These are phyloP conservation scores for Napeogenes inachia DNA, from an alignment of 2,888 invertebrate genomes.

Conservation along the genomic window DNA sequence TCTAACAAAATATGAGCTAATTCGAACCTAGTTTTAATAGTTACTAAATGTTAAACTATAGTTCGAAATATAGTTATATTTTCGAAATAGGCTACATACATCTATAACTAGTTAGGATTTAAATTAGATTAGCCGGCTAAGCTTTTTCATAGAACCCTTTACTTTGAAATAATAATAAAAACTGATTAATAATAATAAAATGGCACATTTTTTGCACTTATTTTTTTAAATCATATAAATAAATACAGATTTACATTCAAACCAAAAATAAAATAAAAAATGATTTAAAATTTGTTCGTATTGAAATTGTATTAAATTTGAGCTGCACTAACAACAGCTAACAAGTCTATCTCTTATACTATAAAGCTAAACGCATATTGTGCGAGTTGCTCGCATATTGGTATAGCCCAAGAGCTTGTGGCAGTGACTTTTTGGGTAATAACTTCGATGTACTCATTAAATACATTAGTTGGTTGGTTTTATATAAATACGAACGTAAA, in stretches of 20 bases:
- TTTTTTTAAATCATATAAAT: neutral
- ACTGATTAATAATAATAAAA: constrained; percentile 1
- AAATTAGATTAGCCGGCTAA: neutral
- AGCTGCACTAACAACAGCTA: no score
- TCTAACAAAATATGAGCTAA: no score
- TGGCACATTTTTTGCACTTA: neutral
- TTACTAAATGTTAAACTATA: neutral
- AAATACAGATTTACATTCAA: neutral
- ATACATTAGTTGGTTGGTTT: neutral
- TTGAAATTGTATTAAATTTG: no score
- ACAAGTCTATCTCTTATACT: no score
- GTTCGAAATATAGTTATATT: no score
- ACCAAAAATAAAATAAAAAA: no score
- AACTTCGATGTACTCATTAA: no score
- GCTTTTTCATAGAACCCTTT: no score
- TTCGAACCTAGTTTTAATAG: neutral
- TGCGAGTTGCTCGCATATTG: no score
- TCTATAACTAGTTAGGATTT: neutral
- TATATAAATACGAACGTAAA: constrained; percentile 31
- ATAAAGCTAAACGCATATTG: no score
- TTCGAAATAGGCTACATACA: neutral
- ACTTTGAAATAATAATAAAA: neutral
- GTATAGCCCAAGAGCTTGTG: neutral
- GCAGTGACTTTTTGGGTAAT: neutral
- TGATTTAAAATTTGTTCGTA: no score